phyloP scores from a whole-genome alignment of 2,113 vertebrate species.

The Podarcis cretensis region DNA sequence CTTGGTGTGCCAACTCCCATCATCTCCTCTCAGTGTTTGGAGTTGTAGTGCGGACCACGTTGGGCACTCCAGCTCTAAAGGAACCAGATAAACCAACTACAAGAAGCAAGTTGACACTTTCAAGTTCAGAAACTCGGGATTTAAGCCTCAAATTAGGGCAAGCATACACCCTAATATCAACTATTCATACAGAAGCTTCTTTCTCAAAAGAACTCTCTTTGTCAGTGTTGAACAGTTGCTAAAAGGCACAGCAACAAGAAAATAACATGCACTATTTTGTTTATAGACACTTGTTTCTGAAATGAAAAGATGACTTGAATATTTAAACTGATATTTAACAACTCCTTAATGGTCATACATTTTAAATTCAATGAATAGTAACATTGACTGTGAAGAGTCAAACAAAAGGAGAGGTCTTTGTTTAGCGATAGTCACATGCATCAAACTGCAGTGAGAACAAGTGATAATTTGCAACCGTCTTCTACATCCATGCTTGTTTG shows the following conservation, averaged over 20 bases:
- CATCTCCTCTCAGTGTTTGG: too few species aligned
- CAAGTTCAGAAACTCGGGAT: background rate
- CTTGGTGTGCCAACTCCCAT: too few species aligned
- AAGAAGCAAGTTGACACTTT: background rate
- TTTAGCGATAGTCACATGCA: background rate
- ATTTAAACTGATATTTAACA: background rate
- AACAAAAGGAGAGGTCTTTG: background rate
- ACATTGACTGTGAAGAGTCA: background rate
- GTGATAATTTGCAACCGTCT: background rate
- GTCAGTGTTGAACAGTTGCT: background rate
- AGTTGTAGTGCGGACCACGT: too few species aligned
- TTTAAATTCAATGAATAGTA: background rate
- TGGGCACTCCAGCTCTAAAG: background rate
- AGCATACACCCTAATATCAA: background rate
- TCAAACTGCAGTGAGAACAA: too few species aligned
- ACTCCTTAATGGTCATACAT: background rate
- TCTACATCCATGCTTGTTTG: fast-evolving
- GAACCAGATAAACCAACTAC: background rate
- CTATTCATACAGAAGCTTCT: background rate
- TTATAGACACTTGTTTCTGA: background rate
- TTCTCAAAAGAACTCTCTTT: background rate
- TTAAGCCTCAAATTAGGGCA: background rate
- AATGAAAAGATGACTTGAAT: background rate
- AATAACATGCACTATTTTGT: background rate
- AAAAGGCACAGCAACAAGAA: background rate